A percentile compares a stretch with the other conserved stretches of the same genome.
phyloP scores from a whole-genome alignment of 2,888 invertebrate species.

The Synanthedon tipuliformis region DNA sequence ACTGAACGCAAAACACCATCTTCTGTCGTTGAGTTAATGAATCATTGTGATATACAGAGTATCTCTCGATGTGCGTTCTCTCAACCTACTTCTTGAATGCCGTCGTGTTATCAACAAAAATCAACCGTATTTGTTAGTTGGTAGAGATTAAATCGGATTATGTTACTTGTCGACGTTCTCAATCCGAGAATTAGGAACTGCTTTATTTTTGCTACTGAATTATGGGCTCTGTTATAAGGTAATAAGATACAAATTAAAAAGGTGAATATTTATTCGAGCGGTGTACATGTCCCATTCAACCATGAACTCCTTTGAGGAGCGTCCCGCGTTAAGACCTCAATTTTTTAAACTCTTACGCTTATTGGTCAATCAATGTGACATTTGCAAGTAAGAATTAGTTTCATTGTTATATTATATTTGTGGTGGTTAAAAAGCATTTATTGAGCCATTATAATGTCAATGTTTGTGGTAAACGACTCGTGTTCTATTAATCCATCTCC shows the following conservation, averaged over 20 bases:
- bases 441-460: neutral
- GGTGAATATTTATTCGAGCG: conserved; percentile 10
- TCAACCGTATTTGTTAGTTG: conserved; percentile 36
- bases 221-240: conserved; percentile 32
- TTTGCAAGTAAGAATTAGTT: conserved; percentile 10
- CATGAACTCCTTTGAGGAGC: conserved; percentile 67
- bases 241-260: conserved; percentile 28
- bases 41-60: conserved; percentile 62
- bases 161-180: conserved; percentile 42
- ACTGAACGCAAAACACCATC: conserved; percentile 10
- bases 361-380: conserved; percentile 52
- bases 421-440: neutral
- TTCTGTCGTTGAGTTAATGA: conserved; percentile 49
- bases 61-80: conserved; percentile 58
- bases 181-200: conserved; percentile 62
- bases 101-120: conserved; percentile 37
- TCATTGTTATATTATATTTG: neutral
- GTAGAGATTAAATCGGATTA: conserved; percentile 46
- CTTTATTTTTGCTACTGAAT: conserved; percentile 29
- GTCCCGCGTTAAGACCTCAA: conserved; percentile 66
- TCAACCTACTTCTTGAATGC: conserved; percentile 67
- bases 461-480: neutral
- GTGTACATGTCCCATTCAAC: conserved; percentile 61
- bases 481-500: neutral
- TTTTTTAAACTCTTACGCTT: conserved; percentile 63